Evolutionary conservation across 2,888 invertebrate species (phyloP), one percentile per base, ranked within the genome.

Genomic region (Hirudinaria manillensis): DNA sequence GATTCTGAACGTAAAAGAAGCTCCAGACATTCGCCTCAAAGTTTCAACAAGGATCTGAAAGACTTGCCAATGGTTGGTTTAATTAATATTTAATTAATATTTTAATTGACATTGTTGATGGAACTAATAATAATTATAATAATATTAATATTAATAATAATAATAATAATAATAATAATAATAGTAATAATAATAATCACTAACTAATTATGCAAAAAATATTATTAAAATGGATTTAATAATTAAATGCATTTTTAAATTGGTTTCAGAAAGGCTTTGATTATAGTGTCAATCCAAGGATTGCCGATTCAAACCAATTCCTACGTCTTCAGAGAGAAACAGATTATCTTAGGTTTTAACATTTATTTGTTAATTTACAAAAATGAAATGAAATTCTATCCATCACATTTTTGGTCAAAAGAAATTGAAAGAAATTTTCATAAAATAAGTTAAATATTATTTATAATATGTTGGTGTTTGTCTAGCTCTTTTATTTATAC

Each of bases 301-400:
- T 77, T 10, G 29, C 55, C 72, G 82, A 81, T 70, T 80, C 82
- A 38, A 82, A 81, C 36, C 83, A 84, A 77, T 81, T 82, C 24
- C 76, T 83, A 79, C 79, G 84, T 66, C 80, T 85, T 1, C 84
- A 85, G 78, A 80, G 82, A 56, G 83, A 85, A 78, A 82, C 83
- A 38, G 84, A 85, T 77, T 83, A 83, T 77, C 80, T 85, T 55
- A 84, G 83, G 84, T 84, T 79, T n/a, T 45, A 16, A 16, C 45
- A 10, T 45, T 45, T 16, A 45, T 10, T 45, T 10, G 16, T 38
- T 38, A n/a, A n/a, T n/a, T n/a, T n/a, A n/a, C n/a, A n/a, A n/a
- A n/a, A n/a, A 45, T 45, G 45, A 45, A 10, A 16, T 45, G 45
- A 70, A 80, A 75, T 24, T 56, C 32, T 7, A n/a, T 34, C 16